phyloP scores from a whole-genome alignment of 2,113 vertebrate species.

The Nerophis lumbriciformis region DNA sequence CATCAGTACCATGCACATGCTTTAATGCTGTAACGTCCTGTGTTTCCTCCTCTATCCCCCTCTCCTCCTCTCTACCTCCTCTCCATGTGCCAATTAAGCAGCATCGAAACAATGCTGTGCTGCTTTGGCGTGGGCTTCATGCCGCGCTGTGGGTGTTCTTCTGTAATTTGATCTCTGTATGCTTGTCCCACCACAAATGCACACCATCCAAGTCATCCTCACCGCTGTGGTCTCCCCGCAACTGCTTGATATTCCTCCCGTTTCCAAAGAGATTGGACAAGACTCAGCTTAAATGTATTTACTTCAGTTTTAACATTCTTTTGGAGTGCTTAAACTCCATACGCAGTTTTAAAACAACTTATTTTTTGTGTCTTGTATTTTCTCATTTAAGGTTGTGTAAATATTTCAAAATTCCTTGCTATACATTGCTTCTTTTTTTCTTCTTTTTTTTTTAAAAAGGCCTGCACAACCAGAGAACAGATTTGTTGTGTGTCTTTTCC shows the following conservation, averaged over 20 bases:
- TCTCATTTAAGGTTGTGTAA: too few relatives aligned
- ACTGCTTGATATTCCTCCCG: conserved; percentile 21
- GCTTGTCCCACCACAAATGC: conserved; percentile 56
- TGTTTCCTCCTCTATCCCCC: conserved; percentile 76
- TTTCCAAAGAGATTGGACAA: conserved; percentile 16
- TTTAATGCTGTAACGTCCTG: conserved; percentile 86
- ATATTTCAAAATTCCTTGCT: too few relatives aligned
- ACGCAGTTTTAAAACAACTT: too few relatives aligned
- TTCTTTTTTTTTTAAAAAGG: background rate
- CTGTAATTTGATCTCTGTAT: conserved; percentile 57
- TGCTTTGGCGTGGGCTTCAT: conserved; percentile 82
- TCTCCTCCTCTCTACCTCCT: conserved; percentile 59
- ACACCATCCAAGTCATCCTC: conserved; percentile 24
- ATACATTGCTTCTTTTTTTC: background rate
- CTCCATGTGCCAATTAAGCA: conserved; percentile 89
- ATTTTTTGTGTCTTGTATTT: too few relatives aligned
- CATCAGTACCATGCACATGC: conserved; percentile 76
- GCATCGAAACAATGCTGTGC: conserved; percentile 90
- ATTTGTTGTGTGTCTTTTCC: conserved; percentile 12
- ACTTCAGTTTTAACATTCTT: background rate
- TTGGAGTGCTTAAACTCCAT: background rate
- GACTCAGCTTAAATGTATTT: conserved; percentile 6
- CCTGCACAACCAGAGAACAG: conserved; percentile 1
- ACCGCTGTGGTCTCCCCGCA: conserved; percentile 17
- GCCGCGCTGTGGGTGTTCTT: conserved; percentile 95